Conservation (phyloP, 2,888 invertebrate species). For the Amiota mariae region DNA sequence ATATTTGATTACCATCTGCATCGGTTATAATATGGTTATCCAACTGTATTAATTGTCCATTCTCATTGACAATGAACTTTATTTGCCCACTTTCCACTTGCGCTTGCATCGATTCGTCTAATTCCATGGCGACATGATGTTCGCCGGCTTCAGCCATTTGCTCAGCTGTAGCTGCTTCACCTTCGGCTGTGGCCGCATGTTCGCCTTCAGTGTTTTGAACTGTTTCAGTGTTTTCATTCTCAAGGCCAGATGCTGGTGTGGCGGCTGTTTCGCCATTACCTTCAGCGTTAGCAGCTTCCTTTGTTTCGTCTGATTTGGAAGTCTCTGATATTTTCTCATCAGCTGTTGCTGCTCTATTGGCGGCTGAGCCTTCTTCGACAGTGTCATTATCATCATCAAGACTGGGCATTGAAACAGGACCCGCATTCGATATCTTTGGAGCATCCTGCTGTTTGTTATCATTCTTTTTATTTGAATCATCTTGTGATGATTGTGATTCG, state of each 20-base stretch:
- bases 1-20: conserved; percentile 74
- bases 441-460: conserved; percentile 39
- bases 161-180: conserved; percentile 45
- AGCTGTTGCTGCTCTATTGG: conserved; percentile 31
- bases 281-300: conserved; percentile 35
- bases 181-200: conserved; percentile 44
- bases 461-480: conserved; percentile 51
- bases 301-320: conserved; percentile 44
- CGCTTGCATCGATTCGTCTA: conserved; percentile 73
- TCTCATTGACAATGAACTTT: conserved; percentile 74
- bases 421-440: conserved; percentile 48
- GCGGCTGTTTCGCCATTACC: conserved; percentile 36
- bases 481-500: conserved; percentile 57
- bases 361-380: conserved; percentile 41
- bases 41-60: conserved; percentile 72
- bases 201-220: conserved; percentile 45
- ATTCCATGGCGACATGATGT: conserved; percentile 72
- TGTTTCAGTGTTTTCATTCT: conserved; percentile 42
- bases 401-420: conserved; percentile 74
- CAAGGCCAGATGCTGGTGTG: conserved; percentile 41
- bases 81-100: conserved; percentile 73
- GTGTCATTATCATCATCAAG: conserved; percentile 73
- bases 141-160: conserved; percentile 44
- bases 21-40: conserved; percentile 74
- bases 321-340: conserved; percentile 41